Evolutionary conservation across 1,140 invertebrate species (phyloP), one percentile per base, ranked within the genome.

Genomic region (Brachionus sp.): DNA sequence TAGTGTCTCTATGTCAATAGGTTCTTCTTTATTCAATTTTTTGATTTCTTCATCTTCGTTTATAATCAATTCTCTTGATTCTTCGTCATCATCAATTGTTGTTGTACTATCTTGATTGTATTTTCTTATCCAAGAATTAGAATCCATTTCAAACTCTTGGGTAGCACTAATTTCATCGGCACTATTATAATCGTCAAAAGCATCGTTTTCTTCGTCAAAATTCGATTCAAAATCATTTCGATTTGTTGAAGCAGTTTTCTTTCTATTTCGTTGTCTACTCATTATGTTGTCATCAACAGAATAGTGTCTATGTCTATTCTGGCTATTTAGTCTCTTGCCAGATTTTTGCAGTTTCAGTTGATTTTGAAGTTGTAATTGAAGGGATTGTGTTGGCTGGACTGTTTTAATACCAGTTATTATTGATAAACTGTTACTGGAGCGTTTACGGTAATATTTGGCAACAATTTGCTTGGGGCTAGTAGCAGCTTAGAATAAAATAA

Each of bases 231-330:
- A 46, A 3, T 46, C 70, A 42, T 75, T 33, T 44, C 13, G 44
- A 12, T 16, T 25, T 3, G 44, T 75, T 16, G 42, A 75, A 13
- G 25, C 12, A 46, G 70, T 75, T 50, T 46, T 75, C 44, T 75
- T 75, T 50, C 70, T 75, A n/a, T 29, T 44, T 75, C 42, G 19
- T 75, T 75, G 70, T 29, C 25, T 50, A 29, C 46, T 25, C 12
- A 46, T 75, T 46, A 39, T 39, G 10, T 9, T 46, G 1, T 75
- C 70, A 46, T 75, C 70, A 3, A 75, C 70, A 23, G 70, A 75
- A 33, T 33, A 75, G n/a, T 75, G 70, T 46, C 70, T 75, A n/a
- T 25, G 7, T 75, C 70, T 75, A 13, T 57, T n/a, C 6, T 75
- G 70, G n/a, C 42, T 16, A 50, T 25, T 44, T 2, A 46, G 39